Conservation (phyloP, 1,140 invertebrate species). For the Drosophila mauritiana region DNA sequence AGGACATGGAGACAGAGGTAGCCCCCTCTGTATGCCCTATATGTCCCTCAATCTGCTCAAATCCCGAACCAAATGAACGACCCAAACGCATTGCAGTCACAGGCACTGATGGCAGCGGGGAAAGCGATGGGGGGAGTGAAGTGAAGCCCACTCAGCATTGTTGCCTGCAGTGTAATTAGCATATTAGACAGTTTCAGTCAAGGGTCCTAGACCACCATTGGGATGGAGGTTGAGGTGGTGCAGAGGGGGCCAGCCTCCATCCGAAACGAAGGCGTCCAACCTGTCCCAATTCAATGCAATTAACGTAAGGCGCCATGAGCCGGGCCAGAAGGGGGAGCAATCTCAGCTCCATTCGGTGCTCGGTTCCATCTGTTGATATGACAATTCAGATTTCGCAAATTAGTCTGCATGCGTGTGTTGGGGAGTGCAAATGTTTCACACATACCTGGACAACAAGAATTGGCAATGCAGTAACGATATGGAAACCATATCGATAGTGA, state of each 20-base stretch:
- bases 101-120: constrained; percentile 17
- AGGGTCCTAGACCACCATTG: constrained; percentile 33
- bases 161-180: constrained; percentile 80
- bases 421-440: constrained; percentile 46
- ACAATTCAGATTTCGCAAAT: constrained; percentile 62
- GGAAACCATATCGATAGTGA: constrained; percentile 3
- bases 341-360: constrained; percentile 24
- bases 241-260: not conserved
- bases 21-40: constrained; percentile 6
- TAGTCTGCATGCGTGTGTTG: constrained; percentile 24
- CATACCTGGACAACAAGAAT: constrained; percentile 19
- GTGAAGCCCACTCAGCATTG: constrained; percentile 28
- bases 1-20: not conserved
- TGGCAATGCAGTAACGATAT: constrained; percentile 13
- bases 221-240: not conserved
- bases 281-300: constrained; percentile 72
- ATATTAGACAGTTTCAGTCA: constrained; percentile 73
- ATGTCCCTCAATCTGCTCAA: constrained; percentile 57
- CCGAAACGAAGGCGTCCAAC: constrained; percentile 43
- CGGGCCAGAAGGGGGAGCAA: constrained; percentile 10
- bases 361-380: constrained; percentile 68
- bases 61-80: constrained; percentile 73
- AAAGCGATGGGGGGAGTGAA: not conserved
- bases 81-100: constrained; percentile 71
- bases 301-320: constrained; percentile 72